phyloP scores from a whole-genome alignment of 2,888 invertebrate species.

The Nemoura dubitans region DNA sequence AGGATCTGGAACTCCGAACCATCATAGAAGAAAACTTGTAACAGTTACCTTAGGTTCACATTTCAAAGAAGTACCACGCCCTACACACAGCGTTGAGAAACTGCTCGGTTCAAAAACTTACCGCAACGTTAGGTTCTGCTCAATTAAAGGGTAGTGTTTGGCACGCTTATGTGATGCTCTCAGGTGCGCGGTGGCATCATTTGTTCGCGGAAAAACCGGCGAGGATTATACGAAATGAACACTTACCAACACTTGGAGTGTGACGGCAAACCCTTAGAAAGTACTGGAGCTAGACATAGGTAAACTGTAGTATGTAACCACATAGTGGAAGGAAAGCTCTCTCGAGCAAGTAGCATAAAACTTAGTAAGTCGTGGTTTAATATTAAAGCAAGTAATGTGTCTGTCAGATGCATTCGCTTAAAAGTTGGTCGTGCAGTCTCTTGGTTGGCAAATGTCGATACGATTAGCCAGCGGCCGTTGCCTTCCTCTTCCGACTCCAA shows the following conservation, averaged over 20 bases:
- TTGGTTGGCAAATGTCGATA: background rate
- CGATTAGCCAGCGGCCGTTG: background rate
- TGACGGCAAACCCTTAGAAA: slow-evolving; percentile 28
- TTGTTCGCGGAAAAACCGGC: slow-evolving; percentile 27
- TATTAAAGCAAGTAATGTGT: slow-evolving; percentile 4
- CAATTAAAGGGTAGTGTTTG: slow-evolving; percentile 21
- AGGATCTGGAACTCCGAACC: background rate
- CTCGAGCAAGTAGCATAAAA: slow-evolving; percentile 25
- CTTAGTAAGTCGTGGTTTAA: slow-evolving; percentile 10
- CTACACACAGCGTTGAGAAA: background rate
- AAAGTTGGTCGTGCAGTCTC: background rate
- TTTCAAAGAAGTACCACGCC: slow-evolving; percentile 26
- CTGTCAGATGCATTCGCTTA: background rate
- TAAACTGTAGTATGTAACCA: background rate
- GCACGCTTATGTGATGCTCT: slow-evolving; percentile 2
- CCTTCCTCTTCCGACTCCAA: too few species aligned
- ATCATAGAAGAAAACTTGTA: background rate
- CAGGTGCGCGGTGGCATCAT: slow-evolving; percentile 36
- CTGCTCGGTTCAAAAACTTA: slow-evolving; percentile 17
- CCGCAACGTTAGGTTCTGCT: slow-evolving; percentile 26
- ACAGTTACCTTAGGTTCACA: background rate
- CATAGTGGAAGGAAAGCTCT: background rate
- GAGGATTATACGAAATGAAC: slow-evolving; percentile 29
- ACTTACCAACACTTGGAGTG: slow-evolving; percentile 32
- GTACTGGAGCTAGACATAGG: background rate